Percentiles rank a stretch among this genome's conserved stretches.
phyloP scores from a whole-genome alignment of 2,113 vertebrate species.

The Rhombomys opimus region DNA sequence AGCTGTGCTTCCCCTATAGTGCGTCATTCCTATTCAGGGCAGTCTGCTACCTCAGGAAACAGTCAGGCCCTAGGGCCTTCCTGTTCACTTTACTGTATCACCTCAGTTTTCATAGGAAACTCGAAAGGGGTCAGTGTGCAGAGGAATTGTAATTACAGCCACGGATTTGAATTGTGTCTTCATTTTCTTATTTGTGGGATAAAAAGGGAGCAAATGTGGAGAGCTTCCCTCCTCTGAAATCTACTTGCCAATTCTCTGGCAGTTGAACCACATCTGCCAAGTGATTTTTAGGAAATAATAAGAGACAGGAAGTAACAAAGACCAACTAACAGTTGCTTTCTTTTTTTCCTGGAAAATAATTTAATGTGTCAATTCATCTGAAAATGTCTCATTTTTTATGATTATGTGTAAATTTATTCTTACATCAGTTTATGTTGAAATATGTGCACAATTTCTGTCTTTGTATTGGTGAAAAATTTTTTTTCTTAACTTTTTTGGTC shows the following conservation, averaged over 20 bases:
- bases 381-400: background rate
- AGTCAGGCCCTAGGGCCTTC: background rate
- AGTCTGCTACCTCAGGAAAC: background rate
- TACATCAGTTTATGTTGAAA: background rate
- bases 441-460: background rate
- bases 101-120: background rate
- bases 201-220: background rate
- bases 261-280: background rate
- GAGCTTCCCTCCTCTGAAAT: background rate
- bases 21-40: background rate
- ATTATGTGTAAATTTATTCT: background rate
- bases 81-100: background rate
- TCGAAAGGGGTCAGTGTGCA: background rate
- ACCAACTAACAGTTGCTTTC: background rate
- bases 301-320: background rate
- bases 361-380: background rate
- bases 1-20: background rate
- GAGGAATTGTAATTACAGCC: background rate
- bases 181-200: background rate
- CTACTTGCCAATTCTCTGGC: background rate
- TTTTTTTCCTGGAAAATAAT: background rate
- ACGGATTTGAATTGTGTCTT: background rate
- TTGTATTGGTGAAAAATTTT: background rate
- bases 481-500: conserved; percentile 18
- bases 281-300: background rate